Base-by-base conservation (phyloP, 2,113 vertebrate species). In the Cebus imitator region DNA sequence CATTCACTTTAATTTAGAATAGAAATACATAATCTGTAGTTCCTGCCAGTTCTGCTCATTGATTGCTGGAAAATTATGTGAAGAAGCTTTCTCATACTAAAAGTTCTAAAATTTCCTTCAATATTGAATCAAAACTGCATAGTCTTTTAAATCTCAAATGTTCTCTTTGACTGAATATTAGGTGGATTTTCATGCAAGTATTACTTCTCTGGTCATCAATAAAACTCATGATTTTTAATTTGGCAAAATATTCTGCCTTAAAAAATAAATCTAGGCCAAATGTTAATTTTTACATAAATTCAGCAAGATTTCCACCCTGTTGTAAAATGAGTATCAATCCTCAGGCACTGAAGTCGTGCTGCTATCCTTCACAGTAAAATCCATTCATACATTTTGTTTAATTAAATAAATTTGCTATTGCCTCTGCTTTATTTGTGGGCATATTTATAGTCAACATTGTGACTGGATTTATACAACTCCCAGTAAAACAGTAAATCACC, bases 201-300 rank as follows among this genome's bases (percentile, higher is more conserved):
- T 57, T 90, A 9, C 23, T 18, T 52, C 61, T 45, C 10, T 64
- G 23, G 9, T 58, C 35, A 78, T 81, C 25, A 87, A 57, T 21
- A n/a, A 90, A 86, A 68, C 3, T 55, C 23, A 73, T 55, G 32
- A 37, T 61, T 89, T 94, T 96, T 85, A 96, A 52, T 35, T 85
- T 37, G 73, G 9, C 1, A n/a, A 78, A 72, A 75, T 58, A 23
- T 32, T 48, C 2, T 88, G 5, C 8, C 40, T 70, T 58, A 20
- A 86, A 35, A 40, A 80, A 73, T 30, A 37, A 20, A 32, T 20
- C 5, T 37, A 72, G 12, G 10, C 9, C 8, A 90, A 75, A 3
- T 76, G 32, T 66, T 81, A 35, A 18, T 75, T 35, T 68, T 11
- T 64, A 80, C 9, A 75, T 4, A 37, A 55, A 85, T 66, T 64